These are phyloP conservation scores for Butorides virescens DNA, from an alignment of 2,113 vertebrate genomes.

Conservation along the genomic window DNA sequence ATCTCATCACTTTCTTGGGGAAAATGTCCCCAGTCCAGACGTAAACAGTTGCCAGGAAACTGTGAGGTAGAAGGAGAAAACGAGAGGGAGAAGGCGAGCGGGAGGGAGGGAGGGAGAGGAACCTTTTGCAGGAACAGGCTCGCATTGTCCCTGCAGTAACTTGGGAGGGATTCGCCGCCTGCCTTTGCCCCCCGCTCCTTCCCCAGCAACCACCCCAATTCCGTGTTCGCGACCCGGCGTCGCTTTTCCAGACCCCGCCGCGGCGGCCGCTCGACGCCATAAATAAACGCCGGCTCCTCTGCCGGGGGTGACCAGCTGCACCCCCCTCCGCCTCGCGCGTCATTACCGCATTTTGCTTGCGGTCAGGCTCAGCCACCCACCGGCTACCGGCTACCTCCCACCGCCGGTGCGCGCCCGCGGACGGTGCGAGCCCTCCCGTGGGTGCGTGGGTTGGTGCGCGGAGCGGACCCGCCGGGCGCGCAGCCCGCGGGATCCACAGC, in stretches of 20 bases:
- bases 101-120: conserved; percentile 24
- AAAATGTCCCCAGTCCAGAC: conserved; percentile 34
- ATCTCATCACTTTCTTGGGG: conserved; percentile 44
- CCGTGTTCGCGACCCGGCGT: not conserved
- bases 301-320: not conserved
- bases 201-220: not conserved
- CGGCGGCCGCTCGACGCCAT: not conserved
- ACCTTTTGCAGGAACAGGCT: conserved; percentile 55
- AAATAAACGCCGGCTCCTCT: conserved; percentile 31
- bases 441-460: no score
- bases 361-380: not conserved
- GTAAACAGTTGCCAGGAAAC: conserved; percentile 69
- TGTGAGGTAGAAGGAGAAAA: conserved; percentile 39
- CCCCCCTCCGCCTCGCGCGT: not conserved
- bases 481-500: no score
- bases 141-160: conserved; percentile 70
- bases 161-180: conserved; percentile 38
- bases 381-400: not conserved
- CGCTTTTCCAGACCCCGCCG: not conserved
- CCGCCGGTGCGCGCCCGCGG: no score
- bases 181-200: not conserved
- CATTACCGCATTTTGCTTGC: not conserved
- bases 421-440: no score
- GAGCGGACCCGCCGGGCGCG: no score
- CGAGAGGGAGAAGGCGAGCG: conserved; percentile 21